Conservation (phyloP, 2,797 vertebrate genomes). For the Cyprinodon diabolis region DNA sequence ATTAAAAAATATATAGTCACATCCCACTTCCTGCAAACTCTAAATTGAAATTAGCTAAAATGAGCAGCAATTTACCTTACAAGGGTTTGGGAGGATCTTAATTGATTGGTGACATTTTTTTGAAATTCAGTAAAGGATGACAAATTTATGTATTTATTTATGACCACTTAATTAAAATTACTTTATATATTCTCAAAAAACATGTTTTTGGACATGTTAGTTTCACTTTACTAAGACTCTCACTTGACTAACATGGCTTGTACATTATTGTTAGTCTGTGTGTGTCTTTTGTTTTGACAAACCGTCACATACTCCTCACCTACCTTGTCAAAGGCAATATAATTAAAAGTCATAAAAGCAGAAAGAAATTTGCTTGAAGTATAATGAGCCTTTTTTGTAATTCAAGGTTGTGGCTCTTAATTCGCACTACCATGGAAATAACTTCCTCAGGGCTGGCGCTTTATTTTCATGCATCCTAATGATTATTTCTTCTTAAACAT, state of each 20-base stretch:
- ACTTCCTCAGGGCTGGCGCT: background rate
- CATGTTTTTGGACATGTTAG: background rate
- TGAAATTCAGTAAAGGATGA: no score
- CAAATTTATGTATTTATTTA: no score
- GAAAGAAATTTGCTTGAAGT: slow-evolving; percentile 12
- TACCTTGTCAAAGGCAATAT: background rate
- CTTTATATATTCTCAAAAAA: background rate
- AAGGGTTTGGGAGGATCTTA: no score
- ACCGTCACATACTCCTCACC: background rate
- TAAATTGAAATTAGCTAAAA: no score
- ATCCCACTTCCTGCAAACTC: no score
- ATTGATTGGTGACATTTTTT: no score
- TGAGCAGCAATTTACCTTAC: no score
- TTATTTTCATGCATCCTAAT: slow-evolving; percentile 3
- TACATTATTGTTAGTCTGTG: background rate
- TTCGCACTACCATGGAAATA: slow-evolving; percentile 6
- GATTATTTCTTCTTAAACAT: background rate
- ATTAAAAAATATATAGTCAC: no score
- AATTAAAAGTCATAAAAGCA: slow-evolving; percentile 6
- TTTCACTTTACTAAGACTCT: background rate
- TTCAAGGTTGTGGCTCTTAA: slow-evolving; percentile 24
- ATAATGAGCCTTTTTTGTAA: slow-evolving; percentile 17
- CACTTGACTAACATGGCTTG: background rate
- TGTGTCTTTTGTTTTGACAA: background rate
- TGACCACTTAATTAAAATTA: no score